Base-by-base conservation (phyloP, 2,888 invertebrate genomes). In the Agriopis leucophaearia region DNA sequence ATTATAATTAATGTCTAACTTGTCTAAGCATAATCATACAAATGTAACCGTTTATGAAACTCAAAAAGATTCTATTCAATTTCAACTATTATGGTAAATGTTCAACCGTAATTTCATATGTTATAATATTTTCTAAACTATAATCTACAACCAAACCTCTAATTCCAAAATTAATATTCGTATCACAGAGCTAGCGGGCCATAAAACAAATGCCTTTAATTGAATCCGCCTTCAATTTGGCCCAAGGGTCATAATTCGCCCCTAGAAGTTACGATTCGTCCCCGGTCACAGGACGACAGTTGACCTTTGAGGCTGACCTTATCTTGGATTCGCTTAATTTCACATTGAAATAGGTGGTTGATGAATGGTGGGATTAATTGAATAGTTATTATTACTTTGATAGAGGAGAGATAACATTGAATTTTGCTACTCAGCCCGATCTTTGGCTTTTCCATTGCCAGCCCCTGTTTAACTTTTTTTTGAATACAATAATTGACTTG, bases 161-260 rank as follows among this genome's bases (percentile, higher is more conserved):
- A 61, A 50, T 9, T 63, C 38, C n/a, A 4, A 51, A 8, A 74
- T 75, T 70, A 72, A 72, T 75, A 75, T 75, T 75, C 74, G 40
- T 59, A 64, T 72, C 72, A 66, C 74, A 74, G 51, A 72, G 66
- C 72, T 71, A 72, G 69, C 72, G 60, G 68, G 66, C 63, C 71
- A 70, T 74, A 72, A 75, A 74, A 69, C 73, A 73, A 66, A 54
- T 66, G 36, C 40, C 65, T 71, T 73, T 74, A 77, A 77, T 75
- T 76, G 74, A 74, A 75, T 75, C 70, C 70, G 69, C 71, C 66
- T 70, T 77, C 72, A 70, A 75, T 73, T 74, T 50, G 66, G 51
- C 66, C 72, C 74, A n/a, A 62, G 56, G 70, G 52, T 13, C 54
- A 42, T 15, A 8, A 27, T 52, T 27, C 44, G 42, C n/a, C 60